A percentile compares a stretch with the other conserved stretches of the same genome.
phyloP scores from a whole-genome alignment of 2,797 vertebrate species.

The Helostoma temminkii region DNA sequence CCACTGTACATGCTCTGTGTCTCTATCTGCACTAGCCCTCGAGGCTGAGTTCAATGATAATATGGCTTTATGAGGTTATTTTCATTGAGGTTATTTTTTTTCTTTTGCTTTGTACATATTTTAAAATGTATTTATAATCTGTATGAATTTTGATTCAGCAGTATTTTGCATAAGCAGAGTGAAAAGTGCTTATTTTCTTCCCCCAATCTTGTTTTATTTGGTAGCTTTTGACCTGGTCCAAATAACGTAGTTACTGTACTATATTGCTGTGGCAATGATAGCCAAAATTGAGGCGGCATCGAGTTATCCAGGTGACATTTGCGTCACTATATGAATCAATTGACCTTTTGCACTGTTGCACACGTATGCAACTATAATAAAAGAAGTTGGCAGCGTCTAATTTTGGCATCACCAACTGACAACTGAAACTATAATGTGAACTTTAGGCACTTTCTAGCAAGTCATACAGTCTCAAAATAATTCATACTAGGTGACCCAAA shows the following conservation, averaged over 20 bases:
- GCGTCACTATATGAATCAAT: slow-evolving; percentile 25
- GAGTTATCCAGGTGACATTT: slow-evolving; percentile 17
- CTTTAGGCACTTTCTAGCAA: slow-evolving; percentile 29
- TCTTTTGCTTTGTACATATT: slow-evolving; percentile 82
- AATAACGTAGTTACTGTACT: slow-evolving; percentile 33
- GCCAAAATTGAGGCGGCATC: slow-evolving; percentile 14
- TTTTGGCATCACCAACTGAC: slow-evolving; percentile 5
- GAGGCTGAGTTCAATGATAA: slow-evolving; percentile 74
- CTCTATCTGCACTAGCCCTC: slow-evolving; percentile 76
- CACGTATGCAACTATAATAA: slow-evolving; percentile 30
- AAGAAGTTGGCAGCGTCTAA: slow-evolving; percentile 10
- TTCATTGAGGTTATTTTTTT: slow-evolving; percentile 64
- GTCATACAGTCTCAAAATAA: slow-evolving; percentile 27
- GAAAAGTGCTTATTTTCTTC: slow-evolving; percentile 46
- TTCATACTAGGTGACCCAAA: slow-evolving; percentile 25
- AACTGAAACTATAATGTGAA: slow-evolving; percentile 1
- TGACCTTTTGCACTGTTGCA: slow-evolving; percentile 68
- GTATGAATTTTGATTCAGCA: slow-evolving; percentile 69
- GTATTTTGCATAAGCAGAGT: slow-evolving; percentile 75
- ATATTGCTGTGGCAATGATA: slow-evolving; percentile 23
- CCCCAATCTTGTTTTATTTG: slow-evolving; percentile 24
- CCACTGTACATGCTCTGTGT: slow-evolving; percentile 44
- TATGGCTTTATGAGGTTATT: slow-evolving; percentile 76
- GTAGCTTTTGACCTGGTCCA: slow-evolving; percentile 42
- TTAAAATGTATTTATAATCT: slow-evolving; percentile 86